Evolutionary conservation across 2,888 invertebrate species (phyloP).

Genomic region (Tetramorium bicarinatum): DNA sequence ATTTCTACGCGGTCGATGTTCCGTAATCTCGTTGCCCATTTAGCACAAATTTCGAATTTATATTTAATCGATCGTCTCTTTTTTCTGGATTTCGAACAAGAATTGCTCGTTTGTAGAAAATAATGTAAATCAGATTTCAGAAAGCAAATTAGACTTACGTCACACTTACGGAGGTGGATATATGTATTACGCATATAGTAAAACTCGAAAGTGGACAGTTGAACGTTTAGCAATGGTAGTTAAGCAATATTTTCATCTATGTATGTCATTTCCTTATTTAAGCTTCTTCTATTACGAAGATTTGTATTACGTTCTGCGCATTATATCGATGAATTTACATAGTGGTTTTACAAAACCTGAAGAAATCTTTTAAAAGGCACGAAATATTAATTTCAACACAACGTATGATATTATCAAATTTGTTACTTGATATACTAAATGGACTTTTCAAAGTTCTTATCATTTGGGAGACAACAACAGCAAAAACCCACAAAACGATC

Average conservation of each 20-base stretch:
- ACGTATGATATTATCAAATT: neutral
- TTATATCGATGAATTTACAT: neutral
- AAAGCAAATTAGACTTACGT: slow-evolving; percentile 1
- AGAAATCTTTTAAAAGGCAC: neutral
- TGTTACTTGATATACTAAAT: neutral
- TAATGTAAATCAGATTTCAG: slow-evolving; percentile 26
- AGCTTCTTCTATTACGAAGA: neutral
- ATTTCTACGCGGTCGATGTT: slow-evolving; percentile 16
- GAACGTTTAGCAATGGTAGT: neutral
- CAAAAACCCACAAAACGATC: neutral
- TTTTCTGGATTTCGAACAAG: neutral
- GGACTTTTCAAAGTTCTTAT: neutral
- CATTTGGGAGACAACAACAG: neutral
- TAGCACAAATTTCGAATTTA: neutral
- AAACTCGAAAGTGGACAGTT: slow-evolving; percentile 11
- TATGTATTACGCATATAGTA: neutral
- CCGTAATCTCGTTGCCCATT: slow-evolving; percentile 19
- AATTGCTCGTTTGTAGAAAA: neutral
- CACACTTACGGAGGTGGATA: neutral
- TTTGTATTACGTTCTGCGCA: neutral
- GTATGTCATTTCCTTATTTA: neutral
- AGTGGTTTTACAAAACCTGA: neutral
- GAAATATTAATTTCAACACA: neutral
- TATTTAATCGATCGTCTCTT: slow-evolving; percentile 1
- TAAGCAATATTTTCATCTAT: neutral